These are phyloP conservation scores for Dipodomys stephensi DNA, from an alignment of 2,113 vertebrate species.

Conservation along the genomic window DNA sequence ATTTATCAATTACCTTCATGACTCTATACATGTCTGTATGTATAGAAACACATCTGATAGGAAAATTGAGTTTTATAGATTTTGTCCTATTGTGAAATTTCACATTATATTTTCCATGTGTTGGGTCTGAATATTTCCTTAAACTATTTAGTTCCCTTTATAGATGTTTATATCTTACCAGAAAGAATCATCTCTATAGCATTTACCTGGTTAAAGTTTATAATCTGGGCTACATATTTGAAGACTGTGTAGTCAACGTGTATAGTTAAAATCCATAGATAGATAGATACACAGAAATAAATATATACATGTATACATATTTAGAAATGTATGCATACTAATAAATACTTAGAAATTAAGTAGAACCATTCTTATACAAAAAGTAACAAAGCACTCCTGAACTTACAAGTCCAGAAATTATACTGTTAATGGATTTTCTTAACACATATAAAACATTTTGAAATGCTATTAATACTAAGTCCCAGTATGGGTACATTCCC, in stretches of 20 bases:
- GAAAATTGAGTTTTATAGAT: neutral
- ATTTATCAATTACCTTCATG: neutral
- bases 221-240: neutral
- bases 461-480: constrained; percentile 39
- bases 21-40: neutral
- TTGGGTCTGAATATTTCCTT: constrained; percentile 31
- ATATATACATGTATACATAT: no score
- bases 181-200: neutral
- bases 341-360: neutral
- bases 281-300: no score
- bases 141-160: neutral
- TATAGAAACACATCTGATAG: neutral
- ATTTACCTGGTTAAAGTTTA: constrained; percentile 30
- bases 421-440: constrained; percentile 60
- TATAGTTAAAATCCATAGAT: neutral
- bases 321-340: no score
- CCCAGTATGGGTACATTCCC: constrained; percentile 28
- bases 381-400: constrained; percentile 76
- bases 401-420: constrained; percentile 79
- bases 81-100: constrained; percentile 3
- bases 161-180: neutral
- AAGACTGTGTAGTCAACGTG: neutral
- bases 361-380: constrained; percentile 70
- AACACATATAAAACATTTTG: constrained; percentile 41
- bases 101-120: neutral